Evolutionary conservation across 2,797 vertebrate species (phyloP), one percentile per base, ranked within the genome.

Genomic region (Botia kubotai): DNA sequence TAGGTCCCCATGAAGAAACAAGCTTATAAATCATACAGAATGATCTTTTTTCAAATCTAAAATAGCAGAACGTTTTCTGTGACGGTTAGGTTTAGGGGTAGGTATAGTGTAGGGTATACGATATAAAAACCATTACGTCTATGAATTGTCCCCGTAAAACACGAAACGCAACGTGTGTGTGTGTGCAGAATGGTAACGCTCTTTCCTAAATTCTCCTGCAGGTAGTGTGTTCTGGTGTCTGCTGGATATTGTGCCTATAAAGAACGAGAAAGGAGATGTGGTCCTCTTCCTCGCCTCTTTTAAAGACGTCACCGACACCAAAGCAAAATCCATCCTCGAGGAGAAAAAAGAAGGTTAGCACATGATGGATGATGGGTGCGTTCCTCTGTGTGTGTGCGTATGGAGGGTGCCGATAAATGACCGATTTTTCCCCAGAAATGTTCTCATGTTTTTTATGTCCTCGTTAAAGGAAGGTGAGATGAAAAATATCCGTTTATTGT

Each of bases 231-330:
- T 99, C 92, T 98, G 98, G 97, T 99, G 98, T 91, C 95, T 99
- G 70, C 87, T 99, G 94, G 98, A 99, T 88, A 96, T 99, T 83
- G 97, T 99, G 87, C 97, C 98, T 79, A 99, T 99, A 93, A 99
- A 99, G 92, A 99, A 99, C 70, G 98, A 99, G 88, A 99, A 99
- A 90, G 96, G 98, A 82, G 98, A 99, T 17, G 97, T 99, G 88
- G 98, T 99, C 52, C 96, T 99, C 66, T 98, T 98, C 89, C 94
- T 99, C 91, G 95, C 97, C 65, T 99, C 98, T 48, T 99, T 98
- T 92, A 99, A 99, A 90, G 97, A 99, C 85, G 95, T 98, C 91
- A 98, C 97, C 3, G 97, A 97, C 89, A 97, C 96, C 50, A 99
- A 98, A 93, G 95, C 87, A 92, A 98, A 97, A 93, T 90, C 95